These are phyloP conservation scores for Gymnocheta viridis DNA, from an alignment of 2,888 invertebrate species.

Conservation along the genomic window DNA sequence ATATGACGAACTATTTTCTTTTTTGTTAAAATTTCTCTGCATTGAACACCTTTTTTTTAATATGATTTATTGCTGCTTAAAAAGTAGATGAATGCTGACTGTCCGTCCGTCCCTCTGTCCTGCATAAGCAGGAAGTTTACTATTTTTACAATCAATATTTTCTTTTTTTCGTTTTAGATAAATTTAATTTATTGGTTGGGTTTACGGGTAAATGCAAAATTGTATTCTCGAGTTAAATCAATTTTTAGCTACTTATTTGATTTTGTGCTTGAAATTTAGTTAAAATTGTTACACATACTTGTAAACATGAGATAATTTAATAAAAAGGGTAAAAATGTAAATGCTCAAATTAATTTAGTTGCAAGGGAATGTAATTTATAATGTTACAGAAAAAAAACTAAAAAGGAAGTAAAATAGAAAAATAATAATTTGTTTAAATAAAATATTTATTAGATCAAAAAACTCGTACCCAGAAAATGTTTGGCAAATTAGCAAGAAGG, in stretches of 20 bases:
- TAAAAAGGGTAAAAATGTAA: conserved; percentile 1
- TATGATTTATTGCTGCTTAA: conserved; percentile 61
- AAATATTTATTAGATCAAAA: not conserved
- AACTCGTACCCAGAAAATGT: too few relatives aligned
- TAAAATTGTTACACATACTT: conserved; percentile 9
- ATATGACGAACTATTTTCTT: conserved; percentile 15
- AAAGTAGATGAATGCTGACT: conserved; percentile 33
- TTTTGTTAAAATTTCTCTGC: conserved; percentile 11
- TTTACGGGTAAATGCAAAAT: conserved; percentile 32
- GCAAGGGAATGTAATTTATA: not conserved
- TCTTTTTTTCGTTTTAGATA: conserved; percentile 24
- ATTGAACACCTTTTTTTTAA: conserved; percentile 60
- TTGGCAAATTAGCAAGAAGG: too few relatives aligned
- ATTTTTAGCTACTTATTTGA: conserved; percentile 10
- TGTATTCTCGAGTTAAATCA: conserved; percentile 30
- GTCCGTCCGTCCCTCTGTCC: conserved; percentile 23
- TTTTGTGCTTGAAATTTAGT: conserved; percentile 2
- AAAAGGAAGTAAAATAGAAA: not conserved
- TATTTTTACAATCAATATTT: conserved; percentile 70
- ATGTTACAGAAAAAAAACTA: too few relatives aligned
- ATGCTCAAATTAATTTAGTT: not conserved
- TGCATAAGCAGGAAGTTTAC: conserved; percentile 69
- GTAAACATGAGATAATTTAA: conserved; percentile 23
- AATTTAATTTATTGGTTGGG: conserved; percentile 57
- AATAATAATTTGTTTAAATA: not conserved